phyloP scores from a whole-genome alignment of 2,888 invertebrate genomes.

The Xanthia togata region DNA sequence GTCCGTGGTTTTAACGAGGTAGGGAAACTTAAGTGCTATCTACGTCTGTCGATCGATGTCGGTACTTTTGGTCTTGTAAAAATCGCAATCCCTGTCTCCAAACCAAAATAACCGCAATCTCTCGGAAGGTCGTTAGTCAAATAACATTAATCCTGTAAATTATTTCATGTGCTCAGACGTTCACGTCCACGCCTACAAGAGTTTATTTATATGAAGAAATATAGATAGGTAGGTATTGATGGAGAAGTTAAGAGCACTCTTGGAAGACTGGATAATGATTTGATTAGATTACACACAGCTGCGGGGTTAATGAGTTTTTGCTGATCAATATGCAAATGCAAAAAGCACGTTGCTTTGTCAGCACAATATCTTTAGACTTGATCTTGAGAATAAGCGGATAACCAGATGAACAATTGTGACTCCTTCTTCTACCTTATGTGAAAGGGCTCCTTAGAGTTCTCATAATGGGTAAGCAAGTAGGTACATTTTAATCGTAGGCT shows the following conservation, averaged over 20 bases:
- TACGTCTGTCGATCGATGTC: constrained; percentile 1
- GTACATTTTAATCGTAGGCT: too few species aligned
- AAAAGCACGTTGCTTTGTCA: not conserved
- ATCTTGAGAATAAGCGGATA: too few species aligned
- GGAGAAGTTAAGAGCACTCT: constrained; percentile 12
- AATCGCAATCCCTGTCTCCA: not conserved
- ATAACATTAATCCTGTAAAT: constrained; percentile 51
- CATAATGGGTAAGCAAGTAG: too few species aligned
- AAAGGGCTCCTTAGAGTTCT: too few species aligned
- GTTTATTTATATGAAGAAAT: constrained; percentile 53
- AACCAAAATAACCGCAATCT: constrained; percentile 18
- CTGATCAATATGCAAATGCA: not conserved
- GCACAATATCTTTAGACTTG: too few species aligned
- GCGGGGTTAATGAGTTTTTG: not conserved
- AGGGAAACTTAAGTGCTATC: not conserved
- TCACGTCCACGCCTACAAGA: constrained; percentile 45
- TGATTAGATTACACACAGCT: not conserved
- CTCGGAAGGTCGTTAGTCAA: constrained; percentile 34
- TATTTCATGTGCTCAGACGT: constrained; percentile 45
- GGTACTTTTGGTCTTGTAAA: not conserved
- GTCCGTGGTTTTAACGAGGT: constrained; percentile 7
- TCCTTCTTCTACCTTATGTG: not conserved
- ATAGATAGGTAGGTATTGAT: constrained; percentile 8
- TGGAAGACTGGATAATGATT: not conserved
- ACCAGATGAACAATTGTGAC: not conserved